phyloP scores from a whole-genome alignment of 1,140 invertebrate species.

The Eupeodes corollae region DNA sequence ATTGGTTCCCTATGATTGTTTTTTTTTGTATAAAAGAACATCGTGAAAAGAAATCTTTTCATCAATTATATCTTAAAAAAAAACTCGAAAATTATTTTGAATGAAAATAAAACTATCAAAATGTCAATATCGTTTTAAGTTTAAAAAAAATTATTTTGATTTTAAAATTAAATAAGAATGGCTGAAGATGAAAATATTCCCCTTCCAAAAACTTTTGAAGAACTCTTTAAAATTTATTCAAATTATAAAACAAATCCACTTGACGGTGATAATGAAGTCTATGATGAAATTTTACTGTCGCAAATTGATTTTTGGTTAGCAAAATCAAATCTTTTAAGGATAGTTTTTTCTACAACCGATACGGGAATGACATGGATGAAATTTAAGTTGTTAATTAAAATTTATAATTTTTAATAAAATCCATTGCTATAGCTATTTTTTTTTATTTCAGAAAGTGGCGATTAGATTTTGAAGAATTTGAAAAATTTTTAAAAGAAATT shows the following conservation, averaged over 20 bases:
- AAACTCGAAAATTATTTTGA: too few relatives aligned
- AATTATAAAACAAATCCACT: constrained; percentile 14
- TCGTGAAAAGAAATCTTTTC: too few relatives aligned
- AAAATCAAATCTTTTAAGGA: constrained; percentile 25
- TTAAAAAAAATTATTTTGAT: too few relatives aligned
- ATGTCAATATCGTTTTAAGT: too few relatives aligned
- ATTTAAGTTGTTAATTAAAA: constrained; percentile 18
- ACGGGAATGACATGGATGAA: constrained; percentile 31
- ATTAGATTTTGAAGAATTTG: constrained; percentile 26
- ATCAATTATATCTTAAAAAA: too few relatives aligned
- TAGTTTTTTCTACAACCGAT: constrained; percentile 21
- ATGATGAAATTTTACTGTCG: constrained; percentile 23
- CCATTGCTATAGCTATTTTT: neutral
- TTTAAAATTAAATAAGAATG: constrained; percentile 25
- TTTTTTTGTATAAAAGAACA: too few relatives aligned
- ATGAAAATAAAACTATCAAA: too few relatives aligned
- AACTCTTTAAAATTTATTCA: constrained; percentile 19
- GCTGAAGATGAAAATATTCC: constrained; percentile 33
- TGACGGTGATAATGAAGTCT: constrained; percentile 22
- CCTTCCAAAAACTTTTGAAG: constrained; percentile 26
- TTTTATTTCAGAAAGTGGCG: constrained; percentile 24
- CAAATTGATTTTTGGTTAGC: constrained; percentile 27
- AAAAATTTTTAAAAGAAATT: constrained; percentile 20
- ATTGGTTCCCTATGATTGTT: too few relatives aligned
- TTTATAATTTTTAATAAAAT: neutral